Base-by-base conservation (phyloP, 1,140 invertebrate species). In the Sycobia sp. region DNA sequence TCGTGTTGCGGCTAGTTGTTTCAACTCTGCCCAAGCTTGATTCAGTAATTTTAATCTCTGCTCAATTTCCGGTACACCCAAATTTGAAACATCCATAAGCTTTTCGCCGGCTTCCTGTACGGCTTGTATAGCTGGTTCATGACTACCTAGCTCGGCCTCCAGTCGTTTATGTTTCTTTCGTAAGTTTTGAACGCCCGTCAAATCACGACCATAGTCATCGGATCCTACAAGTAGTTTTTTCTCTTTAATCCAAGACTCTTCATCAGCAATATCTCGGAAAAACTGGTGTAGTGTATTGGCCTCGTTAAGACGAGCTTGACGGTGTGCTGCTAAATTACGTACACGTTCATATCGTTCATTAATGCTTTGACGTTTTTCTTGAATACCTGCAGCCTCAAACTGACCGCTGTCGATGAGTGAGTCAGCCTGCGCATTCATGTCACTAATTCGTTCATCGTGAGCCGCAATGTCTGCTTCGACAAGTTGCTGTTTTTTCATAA, bases 191-290 rank as follows among this genome's bases (percentile, higher is more conserved):
- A 99, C 96, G 16, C 96, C 96, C 11, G 96, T 99, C 69, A 99
- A 83, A 78, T 99, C 97, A 61, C 96, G 90, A 0, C 97, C 97
- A 79, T 98, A 99, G 78, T 99, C 98, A 77, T 98, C 97, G 3
- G 95, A 98, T 7, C 94, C 93, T 2, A 99, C 96, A 7, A 99
- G 83, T 13, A 99, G 82, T 79, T 99, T 99, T 86, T 99, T 99
- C 75, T 99, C 97, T 77, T 98, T 98, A 75, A 99, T 99, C 97
- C 97, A 99, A n/a, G 94, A 96, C 80, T 99, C 97, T 80, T 99
- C 97, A 79, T 99, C 97, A 67, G 97, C 97, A 76, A 99, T 98
- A 77, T 99, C 97, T 47, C 97, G 85, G 87, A 99, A 96, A 89
- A 99, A 99, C 82, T 99, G 97, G 82, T 99, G 97, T 69, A 99